Evolutionary conservation across 2,888 invertebrate genomes (phyloP), one percentile per base, ranked within the genome.

Genomic region (Papilio protenor): DNA sequence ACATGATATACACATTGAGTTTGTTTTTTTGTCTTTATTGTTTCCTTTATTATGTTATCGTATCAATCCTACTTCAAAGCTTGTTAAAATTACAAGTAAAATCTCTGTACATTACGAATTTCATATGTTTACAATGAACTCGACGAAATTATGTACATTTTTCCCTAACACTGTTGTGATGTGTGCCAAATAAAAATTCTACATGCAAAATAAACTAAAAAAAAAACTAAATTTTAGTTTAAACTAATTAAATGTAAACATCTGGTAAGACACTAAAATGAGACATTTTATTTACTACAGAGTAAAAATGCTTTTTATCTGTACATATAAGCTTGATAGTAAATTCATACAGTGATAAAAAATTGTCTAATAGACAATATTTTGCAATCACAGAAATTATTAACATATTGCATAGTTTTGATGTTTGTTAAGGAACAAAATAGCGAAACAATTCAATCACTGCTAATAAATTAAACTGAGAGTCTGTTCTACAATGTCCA

Each of bases 321-420:
- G 45, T 69, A 45, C 66, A 69, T 14, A 33, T 64, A 21, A 61
- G 27, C 33, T 33, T 64, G 27, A 33, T 23, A 14, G 8, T 12
- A 64, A 64, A 64, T 64, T 64, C 61, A 27, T 61, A 33, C 23
- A 59, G 23, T 61, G 8, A 33, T 33, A 18, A 40, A 12, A 49
- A 23, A 70, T 14, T 86, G 79, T 80, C 85, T 84, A 86, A 85
- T 84, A 86, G 86, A 85, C 87, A 87, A 87, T 86, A 86, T 86
- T 87, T 86, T 83, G 86, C 84, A 87, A 90, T 90, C 90, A 90
- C 89, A 90, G 90, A 87, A 89, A 86, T 88, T 52, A 75, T 73
- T 69, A 40, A 69, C 23, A 59, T 52, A 85, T 86, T 87, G 85
- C 85, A 85, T 85, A 70, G 45, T 69, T 70, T 14, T 40, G 27